Base-by-base conservation (phyloP, 2,888 invertebrate genomes). In the Andrena bicolor region DNA sequence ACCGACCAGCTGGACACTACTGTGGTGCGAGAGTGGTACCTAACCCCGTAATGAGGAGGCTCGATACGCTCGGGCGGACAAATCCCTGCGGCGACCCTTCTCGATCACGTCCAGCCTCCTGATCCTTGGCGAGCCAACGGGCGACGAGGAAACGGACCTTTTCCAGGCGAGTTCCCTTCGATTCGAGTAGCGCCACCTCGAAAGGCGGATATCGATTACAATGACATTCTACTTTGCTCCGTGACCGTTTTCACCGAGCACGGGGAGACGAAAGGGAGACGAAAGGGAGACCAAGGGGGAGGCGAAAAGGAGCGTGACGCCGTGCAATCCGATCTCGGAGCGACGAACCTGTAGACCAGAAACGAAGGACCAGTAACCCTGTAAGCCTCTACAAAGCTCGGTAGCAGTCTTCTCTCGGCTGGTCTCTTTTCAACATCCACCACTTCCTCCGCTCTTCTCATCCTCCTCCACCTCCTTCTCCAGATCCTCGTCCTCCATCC, bases 121-220 rank as follows among this genome's bases (percentile, higher is more conserved):
- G 48, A 53, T 41, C 56, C 28, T 41, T n/a, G 20, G 48, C 64
- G 28, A 48, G 35, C 16, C 58, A 51, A 56, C 66, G 48, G 58
- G 30, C 16, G 51, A 51, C n/a, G 51, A 51, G 41, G 41, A 41
- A 41, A 41, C 41, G 41, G 41, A 41, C 41, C 63, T 66, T 81
- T 80, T 63, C 32, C 35, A 23, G 49, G 51, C 72, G 69, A 77
- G 68, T 65, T 66, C 68, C 68, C 60, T 63, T 20, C 7, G 35
- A 60, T 30, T 60, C 16, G 35, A 32, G 48, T 79, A 71, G 80
- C 80, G 82, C 80, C 70, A 71, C 58, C 49, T 63, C 41, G 32
- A 48, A 73, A 64, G 70, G 32, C 65, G 58, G 48, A 66, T 74
- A 72, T 84, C 81, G 68, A 60, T 84, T 74, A 77, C 77, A 72